A percentile compares a stretch with the other conserved stretches of the same genome.
These are phyloP conservation scores for Ellobius talpinus DNA, from an alignment of 2,113 vertebrate species.

Conservation along the genomic window DNA sequence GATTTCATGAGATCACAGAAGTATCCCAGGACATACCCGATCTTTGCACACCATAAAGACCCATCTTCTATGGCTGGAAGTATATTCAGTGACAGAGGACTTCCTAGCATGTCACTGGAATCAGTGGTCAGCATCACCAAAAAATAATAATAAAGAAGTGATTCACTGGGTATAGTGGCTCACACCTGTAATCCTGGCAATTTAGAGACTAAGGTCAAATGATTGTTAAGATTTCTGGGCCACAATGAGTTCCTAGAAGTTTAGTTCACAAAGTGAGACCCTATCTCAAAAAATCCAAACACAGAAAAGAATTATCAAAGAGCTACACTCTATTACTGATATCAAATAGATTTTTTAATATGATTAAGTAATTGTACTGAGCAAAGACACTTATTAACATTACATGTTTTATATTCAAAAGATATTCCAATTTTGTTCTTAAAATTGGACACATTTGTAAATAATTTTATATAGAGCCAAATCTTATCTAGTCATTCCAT, in stretches of 20 bases:
- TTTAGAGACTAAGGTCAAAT: neutral
- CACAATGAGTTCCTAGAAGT: neutral
- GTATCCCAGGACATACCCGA: neutral
- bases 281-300: neutral
- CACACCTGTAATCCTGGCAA: neutral
- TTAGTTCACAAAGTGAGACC: neutral
- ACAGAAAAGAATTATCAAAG: neutral
- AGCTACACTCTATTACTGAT: neutral
- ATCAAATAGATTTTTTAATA: neutral
- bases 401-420: neutral
- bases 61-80: neutral
- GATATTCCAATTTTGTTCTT: neutral
- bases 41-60: neutral
- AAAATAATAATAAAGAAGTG: neutral
- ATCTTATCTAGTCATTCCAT: neutral
- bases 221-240: neutral
- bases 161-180: neutral
- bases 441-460: neutral
- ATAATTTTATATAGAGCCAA: conserved; percentile 19
- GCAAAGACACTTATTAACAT: neutral
- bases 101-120: neutral
- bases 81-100: neutral
- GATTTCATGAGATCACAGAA: neutral
- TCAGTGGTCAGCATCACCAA: neutral
- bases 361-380: neutral